Percentiles rank a stretch among this genome's conserved stretches.
These are phyloP conservation scores for Phorcus lineatus DNA, from an alignment of 2,888 invertebrate genomes.

Conservation along the genomic window DNA sequence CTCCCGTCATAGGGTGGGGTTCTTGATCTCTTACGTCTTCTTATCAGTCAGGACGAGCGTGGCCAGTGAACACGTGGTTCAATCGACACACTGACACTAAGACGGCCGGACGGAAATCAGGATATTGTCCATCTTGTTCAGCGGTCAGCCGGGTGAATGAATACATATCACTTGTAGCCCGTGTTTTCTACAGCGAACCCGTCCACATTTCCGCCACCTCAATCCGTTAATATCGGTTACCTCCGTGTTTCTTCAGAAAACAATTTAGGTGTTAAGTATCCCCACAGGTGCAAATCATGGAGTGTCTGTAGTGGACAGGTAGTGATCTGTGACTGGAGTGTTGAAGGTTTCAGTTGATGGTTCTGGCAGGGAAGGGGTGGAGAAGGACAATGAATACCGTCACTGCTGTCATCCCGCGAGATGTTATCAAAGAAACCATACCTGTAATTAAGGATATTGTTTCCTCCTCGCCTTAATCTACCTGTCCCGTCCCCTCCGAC, in stretches of 20 bases:
- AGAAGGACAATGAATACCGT: neutral
- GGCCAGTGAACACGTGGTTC: too few relatives aligned
- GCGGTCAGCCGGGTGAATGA: neutral
- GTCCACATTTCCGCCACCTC: neutral
- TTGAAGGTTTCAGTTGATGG: neutral
- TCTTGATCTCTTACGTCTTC: too few relatives aligned
- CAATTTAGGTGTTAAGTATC: slow-evolving; percentile 10
- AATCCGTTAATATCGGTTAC: neutral
- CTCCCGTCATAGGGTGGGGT: too few relatives aligned
- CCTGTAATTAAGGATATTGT: slow-evolving; percentile 7
- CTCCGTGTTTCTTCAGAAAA: slow-evolving; percentile 14
- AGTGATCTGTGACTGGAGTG: slow-evolving; percentile 1
- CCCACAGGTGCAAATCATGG: neutral
- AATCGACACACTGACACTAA: neutral
- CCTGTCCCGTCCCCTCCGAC: slow-evolving; percentile 8
- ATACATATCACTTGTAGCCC: neutral
- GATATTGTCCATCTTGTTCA: neutral
- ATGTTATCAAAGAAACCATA: slow-evolving; percentile 1
- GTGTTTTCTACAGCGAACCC: neutral
- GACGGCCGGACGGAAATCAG: neutral
- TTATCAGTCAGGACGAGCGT: too few relatives aligned
- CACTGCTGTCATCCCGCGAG: neutral
- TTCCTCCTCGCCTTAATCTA: neutral
- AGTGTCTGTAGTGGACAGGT: neutral
- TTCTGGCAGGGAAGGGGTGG: neutral